Evolutionary conservation across 2,113 vertebrate genomes (phyloP).

Genomic region (Solenodon paradoxus): DNA sequence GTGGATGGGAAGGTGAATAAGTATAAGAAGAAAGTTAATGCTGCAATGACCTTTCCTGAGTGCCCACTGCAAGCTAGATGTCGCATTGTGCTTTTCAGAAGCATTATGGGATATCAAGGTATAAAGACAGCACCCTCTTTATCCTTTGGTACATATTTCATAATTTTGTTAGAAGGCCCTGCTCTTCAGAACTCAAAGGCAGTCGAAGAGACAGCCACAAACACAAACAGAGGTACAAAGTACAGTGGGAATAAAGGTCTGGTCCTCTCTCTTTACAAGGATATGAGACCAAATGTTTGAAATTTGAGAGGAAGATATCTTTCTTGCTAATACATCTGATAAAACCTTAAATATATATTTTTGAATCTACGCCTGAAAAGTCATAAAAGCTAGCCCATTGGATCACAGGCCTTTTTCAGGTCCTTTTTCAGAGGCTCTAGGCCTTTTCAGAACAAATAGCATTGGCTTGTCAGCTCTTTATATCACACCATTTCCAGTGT

Average conservation of each 20-base stretch:
- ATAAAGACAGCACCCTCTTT: neutral
- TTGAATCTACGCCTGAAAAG: neutral
- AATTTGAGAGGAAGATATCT: neutral
- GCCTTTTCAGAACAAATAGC: neutral
- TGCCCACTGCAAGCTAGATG: neutral
- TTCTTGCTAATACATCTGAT: neutral
- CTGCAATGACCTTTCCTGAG: neutral
- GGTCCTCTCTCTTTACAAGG: slow-evolving; percentile 1
- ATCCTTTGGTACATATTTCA: neutral
- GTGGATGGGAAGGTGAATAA: neutral
- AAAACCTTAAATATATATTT: slow-evolving; percentile 14
- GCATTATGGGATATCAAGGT: neutral
- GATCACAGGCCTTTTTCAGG: neutral
- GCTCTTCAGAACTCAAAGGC: neutral
- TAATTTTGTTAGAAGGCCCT: neutral
- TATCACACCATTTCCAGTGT: neutral
- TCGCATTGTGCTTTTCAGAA: neutral
- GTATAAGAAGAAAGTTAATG: neutral
- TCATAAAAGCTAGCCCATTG: neutral
- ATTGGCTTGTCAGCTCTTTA: neutral
- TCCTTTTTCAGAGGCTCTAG: neutral
- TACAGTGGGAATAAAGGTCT: neutral
- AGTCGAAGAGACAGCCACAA: neutral
- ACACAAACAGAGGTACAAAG: neutral
- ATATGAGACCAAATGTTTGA: neutral